Evolutionary conservation across 2,113 vertebrate genomes (phyloP), one percentile per base, ranked within the genome.

Genomic region (Galbula dea): DNA sequence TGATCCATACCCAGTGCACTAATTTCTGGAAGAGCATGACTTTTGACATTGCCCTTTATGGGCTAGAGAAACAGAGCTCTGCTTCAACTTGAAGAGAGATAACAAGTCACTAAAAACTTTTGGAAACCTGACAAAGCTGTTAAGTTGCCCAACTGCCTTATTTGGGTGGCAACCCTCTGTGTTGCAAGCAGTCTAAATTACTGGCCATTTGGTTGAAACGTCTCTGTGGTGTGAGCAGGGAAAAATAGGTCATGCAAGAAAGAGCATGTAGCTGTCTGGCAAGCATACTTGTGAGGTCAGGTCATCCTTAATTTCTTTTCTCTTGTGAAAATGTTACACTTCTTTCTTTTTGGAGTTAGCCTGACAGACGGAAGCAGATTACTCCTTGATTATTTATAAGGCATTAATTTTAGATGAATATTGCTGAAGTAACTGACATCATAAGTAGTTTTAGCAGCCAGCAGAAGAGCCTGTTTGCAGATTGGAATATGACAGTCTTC

Each of bases 331-430:
- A 91, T 86, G 68, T 91, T 90, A 43, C 86, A 87, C 92, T 89
- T 92, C 68, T 74, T 91, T 91, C 82, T 95, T 94, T 94, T 93
- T 80, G 93, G 94, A 88, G 94, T 94, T 96, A 97, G 94, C 88
- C 95, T 96, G 95, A 94, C 96, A 97, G 91, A 95, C 86, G 32
- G 93, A 91, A 94, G 94, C 96, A 93, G 90, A 96, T 96, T 93
- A 85, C 85, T 97, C 69, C 88, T 96, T 91, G 93, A 96, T 97
- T 97, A 96, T 97, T 97, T 96, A 97, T 97, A 93, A 97, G 91
- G 88, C 95, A 96, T 97, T 96, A 96, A 97, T 96, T 97, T 97
- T 97, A 95, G 89, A 96, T 97, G 96, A 96, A 93, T 94, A 94
- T 92, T 95, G 83, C 94, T 93, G 84, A 88, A 95, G 95, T 96